phyloP scores from a whole-genome alignment of 2,113 vertebrate species.

The Gallinago jamesoni region DNA sequence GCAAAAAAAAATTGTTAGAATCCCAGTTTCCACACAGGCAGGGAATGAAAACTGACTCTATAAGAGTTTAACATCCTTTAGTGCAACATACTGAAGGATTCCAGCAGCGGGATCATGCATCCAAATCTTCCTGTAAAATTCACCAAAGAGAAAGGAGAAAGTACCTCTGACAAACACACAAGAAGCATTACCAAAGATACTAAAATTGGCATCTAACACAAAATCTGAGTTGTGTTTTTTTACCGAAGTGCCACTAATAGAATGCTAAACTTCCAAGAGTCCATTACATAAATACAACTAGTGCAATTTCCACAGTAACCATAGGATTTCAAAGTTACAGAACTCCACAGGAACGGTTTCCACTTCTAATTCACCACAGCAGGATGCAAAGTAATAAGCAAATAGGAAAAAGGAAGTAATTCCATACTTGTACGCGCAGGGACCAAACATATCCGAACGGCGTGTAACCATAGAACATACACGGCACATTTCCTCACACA shows the following conservation, averaged over 20 bases:
- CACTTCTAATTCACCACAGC: neutral
- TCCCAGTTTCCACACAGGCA: neutral
- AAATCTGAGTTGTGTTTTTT: neutral
- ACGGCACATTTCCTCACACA: neutral
- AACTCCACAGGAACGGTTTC: neutral
- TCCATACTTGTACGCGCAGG: neutral
- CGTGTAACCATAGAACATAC: rapidly evolving
- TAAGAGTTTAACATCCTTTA: neutral
- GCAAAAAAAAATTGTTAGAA: neutral
- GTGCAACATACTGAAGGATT: neutral
- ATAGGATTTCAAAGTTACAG: neutral
- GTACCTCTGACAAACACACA: neutral
- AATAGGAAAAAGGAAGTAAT: neutral
- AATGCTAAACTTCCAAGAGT: neutral
- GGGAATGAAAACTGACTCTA: neutral
- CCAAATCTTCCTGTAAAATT: neutral
- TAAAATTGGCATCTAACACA: neutral
- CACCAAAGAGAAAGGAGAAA: neutral
- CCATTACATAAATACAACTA: neutral
- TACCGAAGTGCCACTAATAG: neutral
- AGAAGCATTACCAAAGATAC: neutral
- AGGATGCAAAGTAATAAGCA: neutral
- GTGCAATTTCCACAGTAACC: neutral
- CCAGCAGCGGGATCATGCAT: neutral
- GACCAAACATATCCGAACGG: neutral